These are phyloP conservation scores for Bolborhynchus lineola DNA, from an alignment of 2,113 vertebrate genomes.

Conservation along the genomic window DNA sequence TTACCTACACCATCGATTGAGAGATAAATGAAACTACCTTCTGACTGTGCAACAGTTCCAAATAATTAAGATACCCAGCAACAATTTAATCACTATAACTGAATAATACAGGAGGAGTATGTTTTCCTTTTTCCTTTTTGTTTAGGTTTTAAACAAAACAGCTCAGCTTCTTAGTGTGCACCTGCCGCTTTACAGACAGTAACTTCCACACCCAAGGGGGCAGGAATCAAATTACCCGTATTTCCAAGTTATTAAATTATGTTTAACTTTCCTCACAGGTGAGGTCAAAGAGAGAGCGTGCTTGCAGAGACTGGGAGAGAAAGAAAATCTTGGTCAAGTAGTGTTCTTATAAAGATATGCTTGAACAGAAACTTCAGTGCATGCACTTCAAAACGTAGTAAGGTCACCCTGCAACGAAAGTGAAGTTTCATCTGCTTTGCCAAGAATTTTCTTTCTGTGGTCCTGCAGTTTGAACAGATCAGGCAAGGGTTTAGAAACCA, in stretches of 20 bases:
- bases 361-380: constrained; percentile 35
- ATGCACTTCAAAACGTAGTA: not conserved
- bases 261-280: not conserved
- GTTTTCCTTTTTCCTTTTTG: not conserved
- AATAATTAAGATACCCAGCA: constrained; percentile 28
- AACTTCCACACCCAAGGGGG: not conserved
- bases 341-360: not conserved
- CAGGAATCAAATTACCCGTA: not conserved
- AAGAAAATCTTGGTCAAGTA: not conserved
- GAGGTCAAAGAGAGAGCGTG: not conserved
- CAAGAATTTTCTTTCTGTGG: constrained; percentile 1
- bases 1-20: not conserved
- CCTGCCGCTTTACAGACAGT: not conserved
- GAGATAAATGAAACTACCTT: not conserved
- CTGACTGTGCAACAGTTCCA: constrained; percentile 34
- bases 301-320: not conserved
- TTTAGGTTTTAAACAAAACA: not conserved
- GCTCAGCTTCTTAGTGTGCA: not conserved
- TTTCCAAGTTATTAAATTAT: not conserved
- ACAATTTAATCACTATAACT: not conserved
- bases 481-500: constrained; percentile 46
- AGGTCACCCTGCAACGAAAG: not conserved
- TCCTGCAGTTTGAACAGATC: constrained; percentile 15
- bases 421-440: not conserved
- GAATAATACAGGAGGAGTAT: not conserved